phyloP scores from a whole-genome alignment of 1,140 invertebrate species.

The Theocolax elegans region DNA sequence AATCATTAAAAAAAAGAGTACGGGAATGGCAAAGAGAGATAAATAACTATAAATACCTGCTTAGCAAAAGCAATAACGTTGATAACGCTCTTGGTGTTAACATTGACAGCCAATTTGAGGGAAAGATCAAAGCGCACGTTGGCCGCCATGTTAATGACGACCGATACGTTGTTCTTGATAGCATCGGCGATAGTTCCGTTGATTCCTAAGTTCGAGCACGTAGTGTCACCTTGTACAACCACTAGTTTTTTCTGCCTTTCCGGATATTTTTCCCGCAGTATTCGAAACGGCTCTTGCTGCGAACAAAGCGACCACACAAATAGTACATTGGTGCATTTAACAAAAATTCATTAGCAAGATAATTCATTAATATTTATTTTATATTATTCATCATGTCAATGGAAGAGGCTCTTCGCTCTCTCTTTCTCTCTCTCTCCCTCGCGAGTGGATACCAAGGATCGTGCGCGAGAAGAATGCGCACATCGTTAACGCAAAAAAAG shows the following conservation, averaged over 20 bases:
- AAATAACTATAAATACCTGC: slow-evolving; percentile 54
- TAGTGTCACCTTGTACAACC: slow-evolving; percentile 64
- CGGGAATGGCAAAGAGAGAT: too few species aligned
- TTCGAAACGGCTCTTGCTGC: slow-evolving; percentile 68
- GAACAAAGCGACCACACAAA: too few species aligned
- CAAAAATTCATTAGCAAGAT: too few species aligned
- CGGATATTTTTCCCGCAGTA: slow-evolving; percentile 58
- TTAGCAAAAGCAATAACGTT: slow-evolving; percentile 65
- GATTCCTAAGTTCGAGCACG: slow-evolving; percentile 70
- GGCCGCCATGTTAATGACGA: slow-evolving; percentile 94
- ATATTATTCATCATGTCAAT: too few species aligned
- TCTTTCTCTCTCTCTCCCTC: too few species aligned
- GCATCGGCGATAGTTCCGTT: slow-evolving; percentile 65
- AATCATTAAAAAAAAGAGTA: too few species aligned
- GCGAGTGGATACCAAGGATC: too few species aligned
- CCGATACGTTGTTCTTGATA: slow-evolving; percentile 74
- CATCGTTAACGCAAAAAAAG: too few species aligned
- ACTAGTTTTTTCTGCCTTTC: slow-evolving; percentile 63
- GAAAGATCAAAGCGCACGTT: slow-evolving; percentile 75
- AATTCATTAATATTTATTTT: too few species aligned
- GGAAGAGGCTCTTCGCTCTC: too few species aligned
- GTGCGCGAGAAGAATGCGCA: too few species aligned
- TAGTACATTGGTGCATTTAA: too few species aligned
- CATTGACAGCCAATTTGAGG: slow-evolving; percentile 65
- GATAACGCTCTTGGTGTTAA: slow-evolving; percentile 67